Base-by-base conservation (phyloP, 1,140 invertebrate species). In the Calliphora vicina region DNA sequence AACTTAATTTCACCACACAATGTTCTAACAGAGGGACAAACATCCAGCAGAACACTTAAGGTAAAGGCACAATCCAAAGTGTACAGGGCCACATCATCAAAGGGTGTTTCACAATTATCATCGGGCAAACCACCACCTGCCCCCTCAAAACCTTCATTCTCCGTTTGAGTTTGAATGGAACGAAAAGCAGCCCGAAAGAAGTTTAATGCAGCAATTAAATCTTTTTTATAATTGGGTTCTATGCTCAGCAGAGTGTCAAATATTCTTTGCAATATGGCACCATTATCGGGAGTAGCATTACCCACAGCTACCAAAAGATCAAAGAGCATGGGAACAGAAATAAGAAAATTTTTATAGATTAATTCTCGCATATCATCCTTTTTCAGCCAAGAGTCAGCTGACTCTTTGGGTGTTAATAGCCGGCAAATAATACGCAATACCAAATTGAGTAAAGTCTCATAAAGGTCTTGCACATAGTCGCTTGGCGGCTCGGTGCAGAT, bases 321-420 rank as follows among this genome's bases (percentile, higher is more conserved):
- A 87, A 96, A 94, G 84, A 97, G 91, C 85, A 96, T 94, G 17
- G 96, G 96, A 84, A 97, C 92, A 23, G 96, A 96, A 87, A 97
- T 94, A 84, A 97, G 91, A 89, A 94, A 96, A 85, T 96, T 95
- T 35, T 96, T 92, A 88, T 97, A 97, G 57, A 97, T 87, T 72
- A 96, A 86, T n/a, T 94, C 91, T 5, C 93, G 93, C 91, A 95
- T 94, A 76, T 93, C 93, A 73, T 92, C 87, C 57, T 92, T 93
- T 1, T 89, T 93, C 85, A 97, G 94, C 91, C 93, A 95, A 86
- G 94, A 91, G 6, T 94, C 93, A 87, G 93, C 92, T 29, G 93
- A 94, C 90, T 97, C 95, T 87, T 94, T 94, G 86, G 94, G 94
- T 13, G 95, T 96, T 8, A 95, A 91, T 80, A 97, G 92, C 85